Conservation (phyloP, 2,888 invertebrate species). For the Neoscelio sp. region DNA sequence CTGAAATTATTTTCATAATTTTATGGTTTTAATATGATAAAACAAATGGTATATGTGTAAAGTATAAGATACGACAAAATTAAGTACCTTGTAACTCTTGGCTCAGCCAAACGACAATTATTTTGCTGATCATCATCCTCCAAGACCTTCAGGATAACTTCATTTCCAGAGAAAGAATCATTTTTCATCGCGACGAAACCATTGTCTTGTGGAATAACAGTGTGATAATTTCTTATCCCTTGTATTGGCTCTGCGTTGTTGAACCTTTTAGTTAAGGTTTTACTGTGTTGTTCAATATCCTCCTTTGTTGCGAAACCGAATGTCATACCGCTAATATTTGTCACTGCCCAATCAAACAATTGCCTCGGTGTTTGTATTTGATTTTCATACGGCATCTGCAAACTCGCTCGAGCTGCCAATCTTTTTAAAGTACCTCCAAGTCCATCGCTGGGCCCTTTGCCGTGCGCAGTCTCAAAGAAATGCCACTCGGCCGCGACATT, state of each 20-base stretch:
- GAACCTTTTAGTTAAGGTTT: slow-evolving; percentile 29
- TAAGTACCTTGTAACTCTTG: slow-evolving; percentile 26
- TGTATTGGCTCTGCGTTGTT: slow-evolving; percentile 21
- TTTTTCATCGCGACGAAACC: slow-evolving; percentile 17
- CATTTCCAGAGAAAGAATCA: slow-evolving; percentile 21
- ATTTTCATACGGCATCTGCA: slow-evolving; percentile 7
- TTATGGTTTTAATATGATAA: neutral
- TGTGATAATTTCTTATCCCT: slow-evolving; percentile 45
- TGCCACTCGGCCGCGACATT: slow-evolving; percentile 4
- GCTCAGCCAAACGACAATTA: neutral
- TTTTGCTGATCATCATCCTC: neutral
- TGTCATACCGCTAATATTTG: slow-evolving; percentile 31
- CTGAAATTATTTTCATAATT: neutral
- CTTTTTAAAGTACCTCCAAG: slow-evolving; percentile 11
- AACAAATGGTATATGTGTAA: neutral
- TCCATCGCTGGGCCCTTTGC: slow-evolving; percentile 23
- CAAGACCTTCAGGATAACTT: slow-evolving; percentile 9
- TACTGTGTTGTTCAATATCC: slow-evolving; percentile 15
- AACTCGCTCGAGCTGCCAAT: slow-evolving; percentile 16
- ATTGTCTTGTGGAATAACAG: slow-evolving; percentile 27
- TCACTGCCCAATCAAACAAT: slow-evolving; percentile 41
- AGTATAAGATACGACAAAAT: neutral
- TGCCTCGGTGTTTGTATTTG: slow-evolving; percentile 18
- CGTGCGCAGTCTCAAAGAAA: slow-evolving; percentile 13
- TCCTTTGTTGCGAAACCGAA: slow-evolving; percentile 32